Base-by-base conservation (phyloP, 1,140 invertebrate genomes). In the Trachymyrmex cornetzi region DNA sequence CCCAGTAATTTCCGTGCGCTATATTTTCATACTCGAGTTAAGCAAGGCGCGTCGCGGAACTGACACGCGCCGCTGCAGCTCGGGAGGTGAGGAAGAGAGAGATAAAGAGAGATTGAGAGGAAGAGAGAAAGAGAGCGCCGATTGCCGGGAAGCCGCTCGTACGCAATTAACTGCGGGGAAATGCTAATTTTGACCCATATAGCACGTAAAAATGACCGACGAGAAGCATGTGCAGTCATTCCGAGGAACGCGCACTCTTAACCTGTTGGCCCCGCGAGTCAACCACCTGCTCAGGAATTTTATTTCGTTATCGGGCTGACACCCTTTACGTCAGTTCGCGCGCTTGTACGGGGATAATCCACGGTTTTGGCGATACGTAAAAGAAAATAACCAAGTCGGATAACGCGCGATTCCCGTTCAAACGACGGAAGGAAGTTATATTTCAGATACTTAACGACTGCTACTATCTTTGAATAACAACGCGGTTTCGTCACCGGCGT, bases 171-270 rank as follows among this genome's bases (percentile, higher is more conserved):
- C 88, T 69, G 77, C 85, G 66, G 61, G 72, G 80, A 85, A 86
- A 93, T 93, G 92, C 89, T 91, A 93, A 93, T 93, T 93, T 79
- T 86, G 92, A 93, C 92, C 92, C 63, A 92, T 92, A 92, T 93
- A 91, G 53, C 55, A 44, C 11, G 85, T 87, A 91, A 90, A 89
- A 90, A 88, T 77, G 85, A 63, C 77, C 38, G 53, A 63, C 64
- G 87, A 91, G 89, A 87, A 89, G 89, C 92, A 93, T 93, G 92
- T 93, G 92, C 91, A 86, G 85, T 90, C 85, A 84, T 82, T 77
- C 38, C 85, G 67, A 55, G 48, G 79, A 81, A 30, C 81, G 50
- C 64, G 86, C 80, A 34, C 44, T 77, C 59, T 59, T 87, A 89
- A 89, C 88, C 85, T 80, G 88, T 90, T 82, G 77, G 53, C 74